Conservation (phyloP, 1,140 invertebrate species). For the Ectropis grisescens region DNA sequence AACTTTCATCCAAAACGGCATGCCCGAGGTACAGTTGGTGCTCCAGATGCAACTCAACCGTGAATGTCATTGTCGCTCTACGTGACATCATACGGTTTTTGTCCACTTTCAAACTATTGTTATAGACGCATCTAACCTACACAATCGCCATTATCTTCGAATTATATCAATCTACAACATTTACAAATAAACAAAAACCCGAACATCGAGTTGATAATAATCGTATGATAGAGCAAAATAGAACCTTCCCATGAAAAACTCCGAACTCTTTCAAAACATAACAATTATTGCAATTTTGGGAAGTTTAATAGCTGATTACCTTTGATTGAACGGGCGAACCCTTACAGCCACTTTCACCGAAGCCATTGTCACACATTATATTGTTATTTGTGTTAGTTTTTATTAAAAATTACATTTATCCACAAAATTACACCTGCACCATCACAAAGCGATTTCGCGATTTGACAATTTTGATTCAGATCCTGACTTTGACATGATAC, state of each 20-base stretch:
- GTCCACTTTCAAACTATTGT: conserved; percentile 58
- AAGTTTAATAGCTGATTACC: too few species aligned
- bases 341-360: conserved; percentile 86
- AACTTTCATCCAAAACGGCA: conserved; percentile 54
- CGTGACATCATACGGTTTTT: conserved; percentile 63
- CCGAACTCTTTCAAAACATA: too few species aligned
- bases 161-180: too few species aligned
- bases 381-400: conserved; percentile 36
- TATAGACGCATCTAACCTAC: too few species aligned
- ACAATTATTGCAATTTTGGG: too few species aligned
- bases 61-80: conserved; percentile 63
- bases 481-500: not conserved
- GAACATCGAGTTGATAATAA: too few species aligned
- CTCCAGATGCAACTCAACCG: conserved; percentile 64
- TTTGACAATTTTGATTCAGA: conserved; percentile 33
- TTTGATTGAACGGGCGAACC: conserved; percentile 86
- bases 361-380: conserved; percentile 76
- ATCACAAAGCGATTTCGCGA: conserved; percentile 41
- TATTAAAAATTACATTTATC: conserved; percentile 40
- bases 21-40: conserved; percentile 52
- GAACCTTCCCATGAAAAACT: too few species aligned
- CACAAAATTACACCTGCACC: conserved; percentile 42
- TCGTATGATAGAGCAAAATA: too few species aligned
- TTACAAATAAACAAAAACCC: too few species aligned
- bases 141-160: too few species aligned